A percentile compares a stretch with the other conserved stretches of the same genome.
These are phyloP conservation scores for Anthonomus grandis DNA, from an alignment of 1,140 invertebrate genomes.

Conservation along the genomic window DNA sequence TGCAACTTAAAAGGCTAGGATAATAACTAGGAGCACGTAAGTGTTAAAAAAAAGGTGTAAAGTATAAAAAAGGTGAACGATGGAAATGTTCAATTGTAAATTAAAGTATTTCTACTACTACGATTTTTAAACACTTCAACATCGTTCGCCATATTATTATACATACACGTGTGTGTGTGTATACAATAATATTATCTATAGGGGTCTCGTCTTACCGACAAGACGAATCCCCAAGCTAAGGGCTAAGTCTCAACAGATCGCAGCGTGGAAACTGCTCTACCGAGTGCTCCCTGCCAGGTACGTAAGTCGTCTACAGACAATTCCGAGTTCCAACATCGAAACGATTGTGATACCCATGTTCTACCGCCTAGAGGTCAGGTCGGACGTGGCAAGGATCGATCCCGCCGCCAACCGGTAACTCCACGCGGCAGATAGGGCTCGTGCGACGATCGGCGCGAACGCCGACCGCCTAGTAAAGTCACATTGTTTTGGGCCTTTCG, in stretches of 20 bases:
- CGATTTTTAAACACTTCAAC: no score
- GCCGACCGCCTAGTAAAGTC: constrained; percentile 42
- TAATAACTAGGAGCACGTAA: no score
- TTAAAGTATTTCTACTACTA: no score
- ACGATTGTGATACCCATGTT: constrained; percentile 40
- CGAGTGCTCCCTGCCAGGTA: constrained; percentile 60
- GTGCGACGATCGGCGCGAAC: constrained; percentile 29
- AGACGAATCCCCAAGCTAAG: constrained; percentile 33
- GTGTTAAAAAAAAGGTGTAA: no score
- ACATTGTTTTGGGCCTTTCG: constrained; percentile 57
- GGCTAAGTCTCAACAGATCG: constrained; percentile 50
- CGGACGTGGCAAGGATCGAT: constrained; percentile 27
- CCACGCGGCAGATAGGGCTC: constrained; percentile 11
- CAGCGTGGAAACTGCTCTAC: constrained; percentile 58
- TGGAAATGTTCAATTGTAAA: no score
- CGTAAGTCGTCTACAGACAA: constrained; percentile 61
- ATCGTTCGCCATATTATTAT: no score
- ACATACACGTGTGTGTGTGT: no score
- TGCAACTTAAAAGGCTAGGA: no score
- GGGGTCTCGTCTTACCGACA: constrained; percentile 32
- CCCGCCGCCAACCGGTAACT: constrained; percentile 20
- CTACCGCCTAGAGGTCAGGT: constrained; percentile 19
- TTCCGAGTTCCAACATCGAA: constrained; percentile 60
- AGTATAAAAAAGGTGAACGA: no score
- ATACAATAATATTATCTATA: no score